phyloP scores from a whole-genome alignment of 2,888 invertebrate genomes.

The Agrochola lota region DNA sequence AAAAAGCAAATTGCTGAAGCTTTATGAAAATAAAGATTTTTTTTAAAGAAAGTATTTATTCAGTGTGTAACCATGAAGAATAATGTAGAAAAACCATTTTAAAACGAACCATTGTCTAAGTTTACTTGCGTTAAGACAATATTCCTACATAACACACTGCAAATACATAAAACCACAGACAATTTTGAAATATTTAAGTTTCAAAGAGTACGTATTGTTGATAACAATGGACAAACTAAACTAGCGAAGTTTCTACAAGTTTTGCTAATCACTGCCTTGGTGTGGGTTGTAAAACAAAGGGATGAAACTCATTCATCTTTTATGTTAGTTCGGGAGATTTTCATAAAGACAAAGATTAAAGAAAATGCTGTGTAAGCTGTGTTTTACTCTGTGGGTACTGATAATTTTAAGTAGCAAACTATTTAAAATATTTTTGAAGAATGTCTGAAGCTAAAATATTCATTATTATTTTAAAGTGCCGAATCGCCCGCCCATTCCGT shows the following conservation, averaged over 20 bases:
- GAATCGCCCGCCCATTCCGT: too few relatives aligned
- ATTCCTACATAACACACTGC: not conserved
- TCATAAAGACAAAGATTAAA: constrained; percentile 45
- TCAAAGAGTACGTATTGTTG: constrained; percentile 42
- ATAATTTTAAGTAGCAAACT: constrained; percentile 1
- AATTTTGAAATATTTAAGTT: constrained; percentile 41
- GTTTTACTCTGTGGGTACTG: not conserved
- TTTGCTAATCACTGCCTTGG: constrained; percentile 56
- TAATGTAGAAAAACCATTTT: not conserved
- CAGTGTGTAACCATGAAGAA: not conserved
- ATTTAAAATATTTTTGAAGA: not conserved
- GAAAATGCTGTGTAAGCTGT: constrained; percentile 17
- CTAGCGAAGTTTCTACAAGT: constrained; percentile 45
- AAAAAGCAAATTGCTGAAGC: not conserved
- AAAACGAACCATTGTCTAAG: not conserved
- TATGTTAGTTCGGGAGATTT: constrained; percentile 37
- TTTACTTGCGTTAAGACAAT: constrained; percentile 13
- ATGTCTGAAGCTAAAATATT: not conserved
- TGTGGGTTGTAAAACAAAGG: constrained; percentile 48
- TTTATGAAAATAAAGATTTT: not conserved
- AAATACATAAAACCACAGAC: constrained; percentile 19
- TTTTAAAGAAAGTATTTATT: not conserved
- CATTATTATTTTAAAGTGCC: too few relatives aligned
- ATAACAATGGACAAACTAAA: constrained; percentile 56
- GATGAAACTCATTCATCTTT: constrained; percentile 50